Percentiles rank a stretch among this genome's conserved stretches.
Conservation (phyloP, 2,888 invertebrate species). For the Cloeon dipterum region DNA sequence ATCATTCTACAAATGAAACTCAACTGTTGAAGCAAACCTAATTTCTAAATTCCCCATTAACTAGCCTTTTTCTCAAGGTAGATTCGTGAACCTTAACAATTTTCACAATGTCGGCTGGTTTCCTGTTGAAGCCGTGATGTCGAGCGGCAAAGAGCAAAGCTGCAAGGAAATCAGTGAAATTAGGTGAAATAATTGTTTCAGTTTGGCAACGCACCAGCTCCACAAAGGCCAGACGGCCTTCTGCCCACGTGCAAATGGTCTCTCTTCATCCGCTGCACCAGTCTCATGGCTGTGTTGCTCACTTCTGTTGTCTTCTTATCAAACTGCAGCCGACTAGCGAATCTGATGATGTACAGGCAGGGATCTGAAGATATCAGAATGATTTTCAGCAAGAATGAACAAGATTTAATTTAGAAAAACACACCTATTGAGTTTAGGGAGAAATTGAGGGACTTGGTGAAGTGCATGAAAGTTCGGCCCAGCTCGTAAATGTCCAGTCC, state of each 20-base stretch:
- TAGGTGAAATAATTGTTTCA: no score
- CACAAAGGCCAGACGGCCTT: slow-evolving; percentile 90
- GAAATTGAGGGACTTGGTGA: slow-evolving; percentile 1
- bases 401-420: background rate
- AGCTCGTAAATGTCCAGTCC: background rate
- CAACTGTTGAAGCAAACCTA: slow-evolving; percentile 1
- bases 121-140: slow-evolving; percentile 74
- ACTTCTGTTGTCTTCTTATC: slow-evolving; percentile 86
- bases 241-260: slow-evolving; percentile 94
- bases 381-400: background rate
- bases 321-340: slow-evolving; percentile 80
- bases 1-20: slow-evolving; percentile 29
- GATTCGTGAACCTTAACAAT: slow-evolving; percentile 92
- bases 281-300: slow-evolving; percentile 75
- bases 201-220: slow-evolving; percentile 46
- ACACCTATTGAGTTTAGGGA: background rate
- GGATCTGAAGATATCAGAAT: slow-evolving; percentile 45
- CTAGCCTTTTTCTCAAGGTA: slow-evolving; percentile 60
- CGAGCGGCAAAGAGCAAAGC: slow-evolving; percentile 86
- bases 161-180: no score
- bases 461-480: background rate
- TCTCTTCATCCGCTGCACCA: slow-evolving; percentile 93
- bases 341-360: slow-evolving; percentile 83
- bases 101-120: slow-evolving; percentile 68
- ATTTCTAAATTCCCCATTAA: background rate